phyloP scores from a whole-genome alignment of 2,888 invertebrate species.

The Eupeodes latifasciatus region DNA sequence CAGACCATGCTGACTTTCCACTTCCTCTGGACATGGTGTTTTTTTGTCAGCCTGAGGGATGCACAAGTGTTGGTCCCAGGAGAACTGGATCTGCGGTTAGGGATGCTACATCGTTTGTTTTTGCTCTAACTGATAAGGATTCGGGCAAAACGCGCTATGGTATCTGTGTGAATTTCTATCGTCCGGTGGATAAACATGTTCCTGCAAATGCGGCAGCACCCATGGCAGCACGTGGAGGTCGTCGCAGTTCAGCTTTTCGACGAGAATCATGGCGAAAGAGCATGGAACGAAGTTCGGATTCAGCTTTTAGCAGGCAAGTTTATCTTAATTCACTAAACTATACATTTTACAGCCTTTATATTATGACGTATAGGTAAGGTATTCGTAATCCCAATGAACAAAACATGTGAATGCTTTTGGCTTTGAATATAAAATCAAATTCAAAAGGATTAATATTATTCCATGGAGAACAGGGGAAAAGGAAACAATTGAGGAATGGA shows the following conservation, averaged over 20 bases:
- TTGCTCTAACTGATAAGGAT: slow-evolving; percentile 99
- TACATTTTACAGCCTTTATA: too few species aligned
- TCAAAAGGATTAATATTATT: too few species aligned
- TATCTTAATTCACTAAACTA: slow-evolving; percentile 3
- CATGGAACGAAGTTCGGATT: slow-evolving; percentile 96
- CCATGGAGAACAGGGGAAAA: too few species aligned
- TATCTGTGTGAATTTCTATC: slow-evolving; percentile 99
- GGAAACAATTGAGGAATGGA: too few species aligned
- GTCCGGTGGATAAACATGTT: slow-evolving; percentile 91
- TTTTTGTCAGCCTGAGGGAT: slow-evolving; percentile 99
- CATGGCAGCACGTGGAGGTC: slow-evolving; percentile 80
- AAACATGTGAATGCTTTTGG: too few species aligned
- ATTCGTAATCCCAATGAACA: too few species aligned
- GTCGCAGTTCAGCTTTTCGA: slow-evolving; percentile 86
- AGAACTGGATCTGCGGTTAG: slow-evolving; percentile 89
- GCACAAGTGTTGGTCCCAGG: slow-evolving; percentile 95
- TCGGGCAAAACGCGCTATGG: slow-evolving; percentile 97
- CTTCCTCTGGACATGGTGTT: slow-evolving; percentile 99
- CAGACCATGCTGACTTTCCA: slow-evolving; percentile 98
- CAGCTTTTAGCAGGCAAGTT: slow-evolving; percentile 95
- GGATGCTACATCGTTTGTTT: slow-evolving; percentile 98
- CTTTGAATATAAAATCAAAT: too few species aligned
- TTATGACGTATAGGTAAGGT: too few species aligned
- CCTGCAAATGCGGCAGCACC: slow-evolving; percentile 73
- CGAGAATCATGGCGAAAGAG: slow-evolving; percentile 96